Conservation (phyloP, 1,140 invertebrate genomes). For the Plutomurus gul region DNA sequence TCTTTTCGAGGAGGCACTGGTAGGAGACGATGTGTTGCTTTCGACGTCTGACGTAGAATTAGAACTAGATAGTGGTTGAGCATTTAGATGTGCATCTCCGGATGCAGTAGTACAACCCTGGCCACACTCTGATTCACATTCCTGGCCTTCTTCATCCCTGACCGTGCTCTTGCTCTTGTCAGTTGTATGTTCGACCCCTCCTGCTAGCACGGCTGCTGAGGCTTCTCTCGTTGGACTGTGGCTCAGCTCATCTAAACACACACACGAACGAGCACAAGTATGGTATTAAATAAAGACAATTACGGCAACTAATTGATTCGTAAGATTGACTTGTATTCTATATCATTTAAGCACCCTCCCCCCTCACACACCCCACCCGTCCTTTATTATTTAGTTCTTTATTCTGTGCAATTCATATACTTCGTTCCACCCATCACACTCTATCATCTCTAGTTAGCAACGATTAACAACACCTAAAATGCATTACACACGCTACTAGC, state of each 20-base stretch:
- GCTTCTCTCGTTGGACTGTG: not conserved
- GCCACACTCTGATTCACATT: constrained; percentile 40
- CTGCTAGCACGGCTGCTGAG: not conserved
- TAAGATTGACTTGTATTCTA: not conserved
- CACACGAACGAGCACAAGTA: not conserved
- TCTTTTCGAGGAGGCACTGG: not conserved
- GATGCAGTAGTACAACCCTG: constrained; percentile 19
- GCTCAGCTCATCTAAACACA: constrained; percentile 15
- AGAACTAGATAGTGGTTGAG: not conserved
- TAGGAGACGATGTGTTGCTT: not conserved
- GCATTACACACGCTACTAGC: not conserved
- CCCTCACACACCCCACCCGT: no score
- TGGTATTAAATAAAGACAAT: not conserved
- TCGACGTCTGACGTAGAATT: constrained; percentile 6
- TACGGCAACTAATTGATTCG: constrained; percentile 12
- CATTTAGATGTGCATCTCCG: not conserved
- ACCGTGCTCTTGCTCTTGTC: constrained; percentile 3
- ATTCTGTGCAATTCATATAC: no score
- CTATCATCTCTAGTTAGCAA: no score
- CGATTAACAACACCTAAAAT: not conserved
- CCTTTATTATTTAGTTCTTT: no score
- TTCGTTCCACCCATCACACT: no score
- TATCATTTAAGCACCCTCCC: no score
- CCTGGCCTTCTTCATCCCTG: constrained; percentile 37
- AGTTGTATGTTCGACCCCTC: not conserved